A percentile compares a stretch with the other conserved stretches of the same genome.
Evolutionary conservation across 2,797 vertebrate species (phyloP).

Genomic region (Anas bernieri): DNA sequence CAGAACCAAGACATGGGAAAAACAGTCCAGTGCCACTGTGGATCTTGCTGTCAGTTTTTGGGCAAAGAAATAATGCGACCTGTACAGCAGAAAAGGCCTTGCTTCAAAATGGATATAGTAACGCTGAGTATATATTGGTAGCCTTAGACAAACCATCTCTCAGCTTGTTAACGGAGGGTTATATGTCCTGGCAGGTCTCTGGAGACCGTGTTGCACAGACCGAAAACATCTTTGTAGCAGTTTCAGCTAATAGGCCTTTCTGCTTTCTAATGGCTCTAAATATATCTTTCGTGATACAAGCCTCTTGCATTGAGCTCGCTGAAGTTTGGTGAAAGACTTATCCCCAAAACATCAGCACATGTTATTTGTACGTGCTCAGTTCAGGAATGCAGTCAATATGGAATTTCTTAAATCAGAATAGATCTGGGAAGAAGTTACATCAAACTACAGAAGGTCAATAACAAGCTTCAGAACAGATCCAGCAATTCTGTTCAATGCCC

Average conservation of each 20-base stretch:
- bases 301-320: not conserved
- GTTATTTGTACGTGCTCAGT: not conserved
- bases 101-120: not conserved
- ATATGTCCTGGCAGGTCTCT: conserved; percentile 19
- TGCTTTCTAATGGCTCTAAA: conserved; percentile 40
- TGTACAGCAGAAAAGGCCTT: not conserved
- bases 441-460: conserved; percentile 22
- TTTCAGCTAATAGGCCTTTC: conserved; percentile 41
- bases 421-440: not conserved
- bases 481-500: not conserved
- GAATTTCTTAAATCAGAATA: not conserved
- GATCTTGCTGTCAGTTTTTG: conserved; percentile 7
- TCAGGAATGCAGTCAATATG: not conserved
- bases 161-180: conserved; percentile 15
- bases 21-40: not conserved
- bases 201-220: not conserved
- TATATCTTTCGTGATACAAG: not conserved
- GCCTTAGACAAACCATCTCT: not conserved
- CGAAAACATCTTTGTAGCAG: not conserved
- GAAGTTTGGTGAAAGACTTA: not conserved
- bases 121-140: not conserved
- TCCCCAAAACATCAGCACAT: not conserved
- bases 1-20: conserved; percentile 21
- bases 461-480: not conserved
- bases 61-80: conserved; percentile 7